Percentiles rank a stretch among this genome's conserved stretches.
Evolutionary conservation across 1,140 invertebrate genomes (phyloP).

Genomic region (Bombus turneri): DNA sequence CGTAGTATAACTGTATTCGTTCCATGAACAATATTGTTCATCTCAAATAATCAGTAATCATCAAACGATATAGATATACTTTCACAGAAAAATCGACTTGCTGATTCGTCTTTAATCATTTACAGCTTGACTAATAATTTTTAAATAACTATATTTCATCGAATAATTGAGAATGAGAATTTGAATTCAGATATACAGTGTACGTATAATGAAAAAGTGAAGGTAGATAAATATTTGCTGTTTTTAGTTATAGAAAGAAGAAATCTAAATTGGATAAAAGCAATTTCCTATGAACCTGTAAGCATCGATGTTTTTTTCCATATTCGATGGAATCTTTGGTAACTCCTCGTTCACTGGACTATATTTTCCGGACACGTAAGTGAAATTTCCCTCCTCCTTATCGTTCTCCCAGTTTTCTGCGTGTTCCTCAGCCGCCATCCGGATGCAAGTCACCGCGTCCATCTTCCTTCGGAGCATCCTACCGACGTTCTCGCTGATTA

Average conservation of each 20-base stretch:
- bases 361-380: slow-evolving; percentile 89
- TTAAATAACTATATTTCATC: neutral
- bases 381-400: slow-evolving; percentile 75
- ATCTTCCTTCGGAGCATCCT: slow-evolving; percentile 92
- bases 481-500: slow-evolving; percentile 88
- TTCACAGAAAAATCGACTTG: no score
- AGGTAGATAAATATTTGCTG: neutral
- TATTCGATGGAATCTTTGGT: slow-evolving; percentile 58
- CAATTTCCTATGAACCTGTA: slow-evolving; percentile 67
- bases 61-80: no score
- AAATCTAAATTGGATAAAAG: neutral
- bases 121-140: neutral
- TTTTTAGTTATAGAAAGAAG: neutral
- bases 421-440: slow-evolving; percentile 86
- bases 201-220: no score
- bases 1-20: no score
- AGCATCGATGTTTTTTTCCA: slow-evolving; percentile 45
- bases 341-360: slow-evolving; percentile 79
- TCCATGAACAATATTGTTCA: neutral
- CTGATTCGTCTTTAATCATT: neutral
- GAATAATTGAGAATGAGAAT: neutral
- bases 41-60: neutral
- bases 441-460: slow-evolving; percentile 91
- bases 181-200: no score
- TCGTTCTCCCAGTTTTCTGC: slow-evolving; percentile 84